Conservation (phyloP, 2,113 vertebrate genomes). For the Corydoras sp. region DNA sequence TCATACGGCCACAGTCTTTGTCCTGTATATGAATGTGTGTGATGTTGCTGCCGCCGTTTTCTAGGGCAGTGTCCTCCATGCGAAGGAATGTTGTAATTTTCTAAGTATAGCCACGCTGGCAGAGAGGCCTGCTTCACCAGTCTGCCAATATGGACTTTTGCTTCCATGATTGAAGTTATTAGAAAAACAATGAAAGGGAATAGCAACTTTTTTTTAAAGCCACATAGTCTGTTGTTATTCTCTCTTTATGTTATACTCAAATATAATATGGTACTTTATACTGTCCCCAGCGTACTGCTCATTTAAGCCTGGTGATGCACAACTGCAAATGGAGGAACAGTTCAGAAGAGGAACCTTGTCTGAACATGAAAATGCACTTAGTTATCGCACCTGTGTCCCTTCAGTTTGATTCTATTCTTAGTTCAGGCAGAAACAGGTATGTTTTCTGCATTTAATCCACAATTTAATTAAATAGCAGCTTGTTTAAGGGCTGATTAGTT, state of each 20-base stretch:
- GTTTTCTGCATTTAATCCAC: too few species aligned
- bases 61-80: conserved; percentile 39
- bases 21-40: conserved; percentile 13
- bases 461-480: too few species aligned
- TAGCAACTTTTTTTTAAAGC: background rate
- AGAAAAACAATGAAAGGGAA: conserved; percentile 9
- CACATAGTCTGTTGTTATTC: too few species aligned
- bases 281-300: too few species aligned
- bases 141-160: conserved; percentile 32
- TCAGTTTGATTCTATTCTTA: conserved; percentile 2
- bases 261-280: too few species aligned
- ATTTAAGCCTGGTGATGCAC: too few species aligned
- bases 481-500: too few species aligned
- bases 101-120: conserved; percentile 64
- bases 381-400: conserved; percentile 5
- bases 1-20: background rate
- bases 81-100: conserved; percentile 64
- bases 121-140: conserved; percentile 40
- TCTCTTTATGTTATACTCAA: too few species aligned
- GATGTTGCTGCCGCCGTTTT: conserved; percentile 29
- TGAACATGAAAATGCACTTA: background rate
- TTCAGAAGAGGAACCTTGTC: too few species aligned
- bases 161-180: conserved; percentile 22
- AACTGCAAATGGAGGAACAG: too few species aligned
- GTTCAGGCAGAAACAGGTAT: too few species aligned